These are phyloP conservation scores for Nephrotoma guestfalica DNA, from an alignment of 2,888 invertebrate species.

Conservation along the genomic window DNA sequence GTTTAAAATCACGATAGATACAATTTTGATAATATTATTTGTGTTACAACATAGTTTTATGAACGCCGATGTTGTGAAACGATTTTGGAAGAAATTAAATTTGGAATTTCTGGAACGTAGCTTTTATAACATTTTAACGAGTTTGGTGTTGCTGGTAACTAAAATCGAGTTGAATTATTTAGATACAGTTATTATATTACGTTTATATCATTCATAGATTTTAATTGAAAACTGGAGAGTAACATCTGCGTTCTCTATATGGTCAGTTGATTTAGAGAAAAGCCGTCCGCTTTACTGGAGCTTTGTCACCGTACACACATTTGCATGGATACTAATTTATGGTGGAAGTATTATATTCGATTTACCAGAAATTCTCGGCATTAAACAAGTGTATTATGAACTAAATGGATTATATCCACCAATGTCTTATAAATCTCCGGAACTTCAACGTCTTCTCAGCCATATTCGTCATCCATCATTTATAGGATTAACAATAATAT, in stretches of 20 bases:
- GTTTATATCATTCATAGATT: constrained; percentile 17
- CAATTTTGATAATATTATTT: constrained; percentile 35
- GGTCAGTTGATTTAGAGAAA: constrained; percentile 37
- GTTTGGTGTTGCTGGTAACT: constrained; percentile 33
- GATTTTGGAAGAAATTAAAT: constrained; percentile 28
- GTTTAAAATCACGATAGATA: constrained; percentile 32
- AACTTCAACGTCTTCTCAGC: constrained; percentile 36
- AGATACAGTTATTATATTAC: constrained; percentile 17
- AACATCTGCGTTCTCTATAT: constrained; percentile 34
- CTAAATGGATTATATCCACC: constrained; percentile 37
- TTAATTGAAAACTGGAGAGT: constrained; percentile 33
- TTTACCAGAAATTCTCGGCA: constrained; percentile 41
- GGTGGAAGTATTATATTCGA: constrained; percentile 47
- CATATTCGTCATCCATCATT: constrained; percentile 52
- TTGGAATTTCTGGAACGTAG: constrained; percentile 33
- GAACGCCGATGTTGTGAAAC: constrained; percentile 34
- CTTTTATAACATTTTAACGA: constrained; percentile 36
- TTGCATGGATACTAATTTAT: constrained; percentile 43
- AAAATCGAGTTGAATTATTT: constrained; percentile 13
- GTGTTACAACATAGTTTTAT: constrained; percentile 43
- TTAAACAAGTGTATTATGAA: constrained; percentile 46
- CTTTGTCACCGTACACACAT: constrained; percentile 34
- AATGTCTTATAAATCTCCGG: constrained; percentile 36
- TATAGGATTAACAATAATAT: constrained; percentile 37
- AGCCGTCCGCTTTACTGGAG: constrained; percentile 33